These are phyloP conservation scores for Chloromyia formosa DNA, from an alignment of 2,888 invertebrate species.

Conservation along the genomic window DNA sequence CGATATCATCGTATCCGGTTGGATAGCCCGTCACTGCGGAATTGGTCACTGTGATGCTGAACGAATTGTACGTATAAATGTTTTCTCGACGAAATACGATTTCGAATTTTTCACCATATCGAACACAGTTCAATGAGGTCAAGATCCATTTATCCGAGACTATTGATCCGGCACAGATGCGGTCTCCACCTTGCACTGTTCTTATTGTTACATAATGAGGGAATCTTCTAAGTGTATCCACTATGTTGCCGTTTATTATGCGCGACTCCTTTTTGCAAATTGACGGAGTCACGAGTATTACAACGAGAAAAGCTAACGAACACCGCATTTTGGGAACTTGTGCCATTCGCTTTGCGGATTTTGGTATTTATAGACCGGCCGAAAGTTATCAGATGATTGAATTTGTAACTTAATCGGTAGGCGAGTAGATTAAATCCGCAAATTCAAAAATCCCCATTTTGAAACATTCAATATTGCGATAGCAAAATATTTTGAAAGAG, in stretches of 20 bases:
- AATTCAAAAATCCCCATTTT: too few species aligned
- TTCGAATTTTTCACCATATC: neutral
- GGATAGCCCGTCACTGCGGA: slow-evolving; percentile 44
- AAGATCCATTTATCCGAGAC: slow-evolving; percentile 44
- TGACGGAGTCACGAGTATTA: neutral
- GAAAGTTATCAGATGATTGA: too few species aligned
- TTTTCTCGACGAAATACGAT: too few species aligned
- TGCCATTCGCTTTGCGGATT: neutral
- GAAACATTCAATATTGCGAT: too few species aligned
- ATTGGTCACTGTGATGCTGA: slow-evolving; percentile 29
- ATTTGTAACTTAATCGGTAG: too few species aligned
- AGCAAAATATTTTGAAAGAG: too few species aligned
- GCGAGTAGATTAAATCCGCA: too few species aligned
- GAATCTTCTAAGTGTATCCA: slow-evolving; percentile 48
- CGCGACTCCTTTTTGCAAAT: neutral
- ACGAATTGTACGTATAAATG: neutral
- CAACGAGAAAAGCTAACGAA: neutral
- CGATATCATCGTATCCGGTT: slow-evolving; percentile 47
- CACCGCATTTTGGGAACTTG: neutral
- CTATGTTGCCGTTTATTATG: slow-evolving; percentile 41
- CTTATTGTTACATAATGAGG: slow-evolving; percentile 47
- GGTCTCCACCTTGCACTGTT: too few species aligned
- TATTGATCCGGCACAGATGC: slow-evolving; percentile 47
- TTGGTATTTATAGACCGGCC: neutral
- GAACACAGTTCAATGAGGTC: slow-evolving; percentile 44